Conservation (phyloP, 2,797 vertebrate species). For the Pteronotus mesoamericanus region DNA sequence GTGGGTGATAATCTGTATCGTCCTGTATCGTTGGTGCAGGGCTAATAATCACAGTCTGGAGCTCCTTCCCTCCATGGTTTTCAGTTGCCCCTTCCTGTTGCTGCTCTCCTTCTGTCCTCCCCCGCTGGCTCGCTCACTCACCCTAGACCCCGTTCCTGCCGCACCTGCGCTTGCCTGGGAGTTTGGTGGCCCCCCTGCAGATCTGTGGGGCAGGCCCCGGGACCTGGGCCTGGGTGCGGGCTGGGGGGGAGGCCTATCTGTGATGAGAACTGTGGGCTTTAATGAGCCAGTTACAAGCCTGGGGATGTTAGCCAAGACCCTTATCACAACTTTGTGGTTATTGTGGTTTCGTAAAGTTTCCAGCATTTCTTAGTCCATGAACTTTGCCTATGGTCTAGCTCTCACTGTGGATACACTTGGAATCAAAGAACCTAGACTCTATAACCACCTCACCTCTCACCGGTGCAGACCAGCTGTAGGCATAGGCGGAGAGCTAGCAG, state of each 20-base stretch:
- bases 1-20: neutral
- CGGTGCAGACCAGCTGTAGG: neutral
- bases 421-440: neutral
- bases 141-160: neutral
- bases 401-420: neutral
- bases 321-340: neutral
- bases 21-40: neutral
- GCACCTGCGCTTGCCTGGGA: neutral
- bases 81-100: neutral
- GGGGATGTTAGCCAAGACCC: neutral
- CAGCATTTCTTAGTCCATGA: neutral
- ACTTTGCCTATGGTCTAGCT: neutral
- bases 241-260: neutral
- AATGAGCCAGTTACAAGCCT: neutral
- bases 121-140: neutral
- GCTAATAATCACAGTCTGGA: neutral
- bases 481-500: neutral
- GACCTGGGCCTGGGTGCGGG: neutral
- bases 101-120: neutral
- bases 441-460: neutral
- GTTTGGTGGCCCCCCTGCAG: neutral
- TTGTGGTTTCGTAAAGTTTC: conserved; percentile 17
- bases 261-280: neutral
- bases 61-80: neutral
- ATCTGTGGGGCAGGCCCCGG: neutral